Evolutionary conservation across 2,113 vertebrate genomes (phyloP).

Genomic region (Centrocercus urophasianus): DNA sequence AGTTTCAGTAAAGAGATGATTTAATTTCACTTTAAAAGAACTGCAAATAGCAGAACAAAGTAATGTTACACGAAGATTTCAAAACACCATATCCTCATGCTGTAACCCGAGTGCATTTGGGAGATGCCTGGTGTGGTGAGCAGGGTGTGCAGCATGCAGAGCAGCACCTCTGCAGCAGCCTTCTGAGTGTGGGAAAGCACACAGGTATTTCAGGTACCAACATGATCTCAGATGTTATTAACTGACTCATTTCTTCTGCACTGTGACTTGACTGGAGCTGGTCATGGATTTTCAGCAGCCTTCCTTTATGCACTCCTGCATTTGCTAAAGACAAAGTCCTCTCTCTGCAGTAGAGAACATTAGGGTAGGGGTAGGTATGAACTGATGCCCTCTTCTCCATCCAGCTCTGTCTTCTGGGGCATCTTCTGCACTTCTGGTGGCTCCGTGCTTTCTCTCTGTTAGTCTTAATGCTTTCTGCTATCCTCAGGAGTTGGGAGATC

Average conservation of each 20-base stretch:
- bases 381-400: background rate
- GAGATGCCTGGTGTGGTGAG: background rate
- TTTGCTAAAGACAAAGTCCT: background rate
- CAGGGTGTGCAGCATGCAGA: background rate
- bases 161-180: background rate
- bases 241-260: background rate
- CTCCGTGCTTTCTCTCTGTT: background rate
- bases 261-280: background rate
- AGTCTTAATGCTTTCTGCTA: background rate
- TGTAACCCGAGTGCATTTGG: background rate
- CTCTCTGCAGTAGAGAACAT: background rate
- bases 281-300: background rate
- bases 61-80: background rate
- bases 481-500: background rate
- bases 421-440: fast-evolving
- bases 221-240: background rate
- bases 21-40: background rate
- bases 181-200: background rate
- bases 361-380: background rate
- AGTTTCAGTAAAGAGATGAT: background rate
- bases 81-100: background rate
- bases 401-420: background rate
- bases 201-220: background rate
- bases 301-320: background rate
- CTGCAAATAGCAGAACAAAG: background rate